These are phyloP conservation scores for Amblyjoppa fuscipennis DNA, from an alignment of 2,888 invertebrate species.

Conservation along the genomic window DNA sequence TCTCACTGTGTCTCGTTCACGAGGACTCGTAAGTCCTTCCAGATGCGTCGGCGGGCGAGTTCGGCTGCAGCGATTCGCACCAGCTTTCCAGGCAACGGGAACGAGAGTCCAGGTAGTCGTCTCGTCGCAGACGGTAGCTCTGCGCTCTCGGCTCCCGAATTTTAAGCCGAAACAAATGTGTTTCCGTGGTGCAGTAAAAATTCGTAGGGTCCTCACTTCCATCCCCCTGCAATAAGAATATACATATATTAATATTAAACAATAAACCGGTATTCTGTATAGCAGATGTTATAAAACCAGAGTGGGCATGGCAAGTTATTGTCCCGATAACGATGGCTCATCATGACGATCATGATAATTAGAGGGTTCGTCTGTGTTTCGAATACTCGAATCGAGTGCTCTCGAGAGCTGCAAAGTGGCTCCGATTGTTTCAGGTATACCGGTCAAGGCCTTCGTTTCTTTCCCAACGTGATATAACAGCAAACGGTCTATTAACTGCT, in stretches of 20 bases:
- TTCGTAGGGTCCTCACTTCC: not conserved
- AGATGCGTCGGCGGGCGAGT: slow-evolving; percentile 74
- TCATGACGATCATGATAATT: slow-evolving; percentile 42
- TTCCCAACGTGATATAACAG: slow-evolving; percentile 5
- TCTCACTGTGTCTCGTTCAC: slow-evolving; percentile 13
- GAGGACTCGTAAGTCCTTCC: slow-evolving; percentile 78
- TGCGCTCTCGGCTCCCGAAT: slow-evolving; percentile 9
- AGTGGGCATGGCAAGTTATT: not conserved
- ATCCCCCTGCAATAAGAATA: not conserved
- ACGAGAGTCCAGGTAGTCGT: slow-evolving; percentile 35
- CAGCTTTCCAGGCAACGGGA: slow-evolving; percentile 45
- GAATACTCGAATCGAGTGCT: not conserved
- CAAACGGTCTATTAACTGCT: slow-evolving; percentile 12
- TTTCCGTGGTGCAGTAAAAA: slow-evolving; percentile 51
- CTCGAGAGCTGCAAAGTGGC: slow-evolving; percentile 52
- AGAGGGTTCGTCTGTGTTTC: slow-evolving; percentile 18
- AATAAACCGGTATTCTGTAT: not conserved
- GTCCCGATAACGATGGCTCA: slow-evolving; percentile 31
- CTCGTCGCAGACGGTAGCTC: slow-evolving; percentile 24
- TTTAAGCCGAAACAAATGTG: slow-evolving; percentile 73
- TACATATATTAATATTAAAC: not conserved
- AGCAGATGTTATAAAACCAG: not conserved
- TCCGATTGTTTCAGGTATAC: slow-evolving; percentile 61
- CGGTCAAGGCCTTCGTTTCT: slow-evolving; percentile 10
- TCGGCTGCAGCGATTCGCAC: slow-evolving; percentile 44